Evolutionary conservation across 2,113 vertebrate genomes (phyloP).

Genomic region (Tretioscincus oriximinensis): DNA sequence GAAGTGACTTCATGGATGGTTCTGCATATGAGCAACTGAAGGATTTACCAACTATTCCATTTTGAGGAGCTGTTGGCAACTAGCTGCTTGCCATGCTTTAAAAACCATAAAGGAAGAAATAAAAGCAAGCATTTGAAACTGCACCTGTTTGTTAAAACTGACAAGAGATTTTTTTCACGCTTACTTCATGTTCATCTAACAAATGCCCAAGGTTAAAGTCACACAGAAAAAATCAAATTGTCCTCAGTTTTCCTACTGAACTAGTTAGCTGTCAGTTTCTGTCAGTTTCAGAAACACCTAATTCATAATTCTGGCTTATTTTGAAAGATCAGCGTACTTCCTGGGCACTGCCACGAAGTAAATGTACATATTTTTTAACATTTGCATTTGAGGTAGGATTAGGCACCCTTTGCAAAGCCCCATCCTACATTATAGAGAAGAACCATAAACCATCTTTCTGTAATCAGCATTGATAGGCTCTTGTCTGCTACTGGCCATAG

Average conservation of each 20-base stretch:
- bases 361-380: neutral
- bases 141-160: conserved; percentile 48
- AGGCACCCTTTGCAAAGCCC: conserved; percentile 48
- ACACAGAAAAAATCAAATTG: conserved; percentile 39
- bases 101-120: conserved; percentile 67
- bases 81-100: conserved; percentile 70
- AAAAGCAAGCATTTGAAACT: conserved; percentile 70
- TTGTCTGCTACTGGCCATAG: conserved; percentile 71
- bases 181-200: conserved; percentile 60
- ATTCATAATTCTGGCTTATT: conserved; percentile 17
- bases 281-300: neutral
- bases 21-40: neutral
- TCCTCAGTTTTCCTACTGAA: neutral
- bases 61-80: conserved; percentile 63
- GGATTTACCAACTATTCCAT: conserved; percentile 52
- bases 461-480: conserved; percentile 73
- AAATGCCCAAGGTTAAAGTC: conserved; percentile 34
- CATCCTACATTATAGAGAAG: conserved; percentile 43
- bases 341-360: neutral
- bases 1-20: neutral
- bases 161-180: conserved; percentile 46
- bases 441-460: conserved; percentile 68
- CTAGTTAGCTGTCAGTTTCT: neutral
- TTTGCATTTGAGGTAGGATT: conserved; percentile 25
- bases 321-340: neutral